phyloP scores from a whole-genome alignment of 2,113 vertebrate genomes.

The Alces alces region DNA sequence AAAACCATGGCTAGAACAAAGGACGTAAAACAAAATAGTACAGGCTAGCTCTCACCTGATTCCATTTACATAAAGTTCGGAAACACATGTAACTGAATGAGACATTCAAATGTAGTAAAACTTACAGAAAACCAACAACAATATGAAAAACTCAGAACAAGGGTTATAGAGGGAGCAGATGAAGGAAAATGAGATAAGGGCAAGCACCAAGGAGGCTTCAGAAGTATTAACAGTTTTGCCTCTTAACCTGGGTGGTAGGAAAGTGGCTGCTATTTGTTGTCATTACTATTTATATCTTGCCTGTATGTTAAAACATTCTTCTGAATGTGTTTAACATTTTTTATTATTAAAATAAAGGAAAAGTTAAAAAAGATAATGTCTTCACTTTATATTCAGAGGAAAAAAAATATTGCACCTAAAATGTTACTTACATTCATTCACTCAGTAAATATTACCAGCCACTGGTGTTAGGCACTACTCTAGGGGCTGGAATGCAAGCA shows the following conservation, averaged over 20 bases:
- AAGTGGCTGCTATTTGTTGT: background rate
- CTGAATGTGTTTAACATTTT: background rate
- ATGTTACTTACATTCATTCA: background rate
- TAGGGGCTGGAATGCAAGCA: background rate
- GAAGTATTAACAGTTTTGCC: background rate
- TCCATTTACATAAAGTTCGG: background rate
- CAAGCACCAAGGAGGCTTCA: background rate
- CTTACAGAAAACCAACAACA: background rate
- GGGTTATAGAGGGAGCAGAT: background rate
- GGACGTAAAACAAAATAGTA: background rate
- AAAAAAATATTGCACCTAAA: background rate
- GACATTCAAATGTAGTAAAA: background rate
- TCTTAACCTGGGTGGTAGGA: background rate
- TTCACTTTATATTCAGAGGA: background rate
- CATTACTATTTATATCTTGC: background rate
- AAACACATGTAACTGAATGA: background rate
- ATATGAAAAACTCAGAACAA: background rate
- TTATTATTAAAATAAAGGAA: background rate
- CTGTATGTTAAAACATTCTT: background rate
- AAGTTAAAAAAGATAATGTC: background rate
- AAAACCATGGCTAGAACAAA: background rate
- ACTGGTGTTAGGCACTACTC: background rate
- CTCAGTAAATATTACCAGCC: background rate
- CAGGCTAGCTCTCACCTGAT: background rate
- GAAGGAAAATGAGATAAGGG: background rate